These are phyloP conservation scores for Diorhabda sublineata DNA, from an alignment of 1,140 invertebrate genomes.

Conservation along the genomic window DNA sequence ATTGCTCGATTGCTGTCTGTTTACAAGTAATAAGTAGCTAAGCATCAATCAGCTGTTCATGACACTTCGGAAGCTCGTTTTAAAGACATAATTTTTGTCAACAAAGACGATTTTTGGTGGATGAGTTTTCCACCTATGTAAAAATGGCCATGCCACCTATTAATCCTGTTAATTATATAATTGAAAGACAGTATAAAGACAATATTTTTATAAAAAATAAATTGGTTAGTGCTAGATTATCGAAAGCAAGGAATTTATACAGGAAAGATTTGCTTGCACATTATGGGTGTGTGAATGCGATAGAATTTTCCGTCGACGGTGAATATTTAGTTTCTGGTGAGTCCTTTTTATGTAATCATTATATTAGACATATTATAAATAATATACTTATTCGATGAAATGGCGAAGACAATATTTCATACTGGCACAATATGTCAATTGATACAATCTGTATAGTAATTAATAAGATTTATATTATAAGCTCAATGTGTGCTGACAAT, in stretches of 20 bases:
- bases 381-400: too few species aligned
- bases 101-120: slow-evolving; percentile 24
- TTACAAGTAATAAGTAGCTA: neutral
- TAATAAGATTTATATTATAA: neutral
- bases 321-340: slow-evolving; percentile 83
- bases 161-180: slow-evolving; percentile 51
- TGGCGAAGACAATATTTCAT: too few species aligned
- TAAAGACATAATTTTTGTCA: slow-evolving; percentile 27
- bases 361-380: neutral
- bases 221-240: slow-evolving; percentile 61
- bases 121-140: slow-evolving; percentile 21
- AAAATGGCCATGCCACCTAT: slow-evolving; percentile 49
- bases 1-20: neutral
- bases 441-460: neutral
- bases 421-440: neutral
- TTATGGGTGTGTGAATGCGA: slow-evolving; percentile 94
- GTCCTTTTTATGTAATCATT: slow-evolving; percentile 13
- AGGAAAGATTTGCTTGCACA: slow-evolving; percentile 82
- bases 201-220: slow-evolving; percentile 50
- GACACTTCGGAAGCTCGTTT: neutral
- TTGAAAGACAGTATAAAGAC: slow-evolving; percentile 52
- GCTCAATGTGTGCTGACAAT: too few species aligned
- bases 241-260: slow-evolving; percentile 68
- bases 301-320: slow-evolving; percentile 88
- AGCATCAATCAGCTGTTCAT: slow-evolving; percentile 15